Evolutionary conservation across 2,888 invertebrate species (phyloP).

Genomic region (Nymphalis polychloros): DNA sequence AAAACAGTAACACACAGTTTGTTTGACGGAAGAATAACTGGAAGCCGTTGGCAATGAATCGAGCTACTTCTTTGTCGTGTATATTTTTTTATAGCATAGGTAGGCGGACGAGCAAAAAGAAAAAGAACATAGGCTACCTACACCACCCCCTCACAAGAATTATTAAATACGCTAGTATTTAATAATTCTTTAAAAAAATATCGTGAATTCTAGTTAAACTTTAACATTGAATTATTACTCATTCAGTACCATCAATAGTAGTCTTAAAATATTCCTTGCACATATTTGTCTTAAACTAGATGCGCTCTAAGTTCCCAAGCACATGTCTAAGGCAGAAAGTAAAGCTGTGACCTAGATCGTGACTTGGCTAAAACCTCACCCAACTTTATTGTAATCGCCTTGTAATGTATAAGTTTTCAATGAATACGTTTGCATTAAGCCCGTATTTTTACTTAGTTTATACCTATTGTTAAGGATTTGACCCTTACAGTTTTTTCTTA

Average conservation of each 20-base stretch:
- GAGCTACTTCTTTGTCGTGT: too few species aligned
- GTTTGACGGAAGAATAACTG: too few species aligned
- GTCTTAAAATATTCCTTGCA: slow-evolving; percentile 1
- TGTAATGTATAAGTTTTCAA: neutral
- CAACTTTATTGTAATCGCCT: neutral
- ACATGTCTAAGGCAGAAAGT: slow-evolving; percentile 13
- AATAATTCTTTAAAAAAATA: neutral
- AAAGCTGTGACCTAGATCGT: slow-evolving; percentile 22
- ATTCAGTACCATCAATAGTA: neutral
- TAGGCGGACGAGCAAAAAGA: too few species aligned
- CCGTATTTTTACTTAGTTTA: neutral
- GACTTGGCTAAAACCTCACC: slow-evolving; percentile 1
- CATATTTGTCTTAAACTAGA: slow-evolving; percentile 5
- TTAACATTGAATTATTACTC: too few species aligned
- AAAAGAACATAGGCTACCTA: too few species aligned
- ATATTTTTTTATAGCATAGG: too few species aligned
- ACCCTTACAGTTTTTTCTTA: too few species aligned
- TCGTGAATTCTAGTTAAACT: neutral
- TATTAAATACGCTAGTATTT: too few species aligned
- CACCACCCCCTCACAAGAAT: too few species aligned
- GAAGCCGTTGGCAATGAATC: too few species aligned
- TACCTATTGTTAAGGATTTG: neutral
- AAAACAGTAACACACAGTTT: too few species aligned
- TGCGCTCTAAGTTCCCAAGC: slow-evolving; percentile 5
- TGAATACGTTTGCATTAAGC: neutral